Percentiles rank a stretch among this genome's conserved stretches.
Evolutionary conservation across 2,113 vertebrate genomes (phyloP).

Genomic region (Oplegnathus fasciatus): DNA sequence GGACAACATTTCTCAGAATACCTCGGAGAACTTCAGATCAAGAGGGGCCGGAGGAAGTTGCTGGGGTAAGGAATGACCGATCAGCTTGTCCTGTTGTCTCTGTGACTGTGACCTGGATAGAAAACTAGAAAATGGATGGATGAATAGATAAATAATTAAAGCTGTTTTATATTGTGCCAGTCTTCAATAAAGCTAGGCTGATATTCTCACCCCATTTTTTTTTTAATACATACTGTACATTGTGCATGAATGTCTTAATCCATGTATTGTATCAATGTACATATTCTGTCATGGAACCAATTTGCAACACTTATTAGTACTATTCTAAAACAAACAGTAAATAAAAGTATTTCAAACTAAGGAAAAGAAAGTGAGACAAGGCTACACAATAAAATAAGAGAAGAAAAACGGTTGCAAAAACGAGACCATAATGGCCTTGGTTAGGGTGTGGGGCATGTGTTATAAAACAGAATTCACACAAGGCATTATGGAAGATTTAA

Average conservation of each 20-base stretch:
- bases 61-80: conserved; percentile 9
- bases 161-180: background rate
- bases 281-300: background rate
- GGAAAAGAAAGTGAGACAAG: background rate
- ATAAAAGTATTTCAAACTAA: background rate
- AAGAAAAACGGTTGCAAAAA: background rate
- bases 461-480: background rate
- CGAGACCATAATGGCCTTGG: background rate
- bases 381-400: background rate
- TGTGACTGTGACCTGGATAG: conserved; percentile 3
- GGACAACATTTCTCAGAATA: conserved; percentile 35
- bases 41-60: conserved; percentile 6
- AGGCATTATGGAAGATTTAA: background rate
- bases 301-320: background rate
- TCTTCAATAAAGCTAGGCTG: background rate
- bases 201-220: background rate
- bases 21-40: conserved; percentile 17
- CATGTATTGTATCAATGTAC: background rate
- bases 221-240: background rate
- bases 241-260: background rate
- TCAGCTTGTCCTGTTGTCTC: conserved; percentile 12
- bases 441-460: background rate
- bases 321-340: background rate
- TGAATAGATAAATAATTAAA: background rate
- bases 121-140: background rate